Conservation (phyloP, 2,888 invertebrate species). For the Tipula confusa region DNA sequence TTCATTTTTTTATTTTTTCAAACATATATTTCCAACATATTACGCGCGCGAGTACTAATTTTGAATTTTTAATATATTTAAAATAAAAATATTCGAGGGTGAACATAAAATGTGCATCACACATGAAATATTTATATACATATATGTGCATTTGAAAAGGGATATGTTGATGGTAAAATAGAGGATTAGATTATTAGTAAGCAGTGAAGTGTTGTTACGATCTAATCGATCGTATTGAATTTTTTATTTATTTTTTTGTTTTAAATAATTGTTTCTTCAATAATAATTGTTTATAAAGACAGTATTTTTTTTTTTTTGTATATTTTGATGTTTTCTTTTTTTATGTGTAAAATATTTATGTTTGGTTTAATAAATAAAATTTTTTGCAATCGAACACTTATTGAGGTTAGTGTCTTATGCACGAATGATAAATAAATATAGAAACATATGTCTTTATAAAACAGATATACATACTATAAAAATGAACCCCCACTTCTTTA, state of each 20-base stretch:
- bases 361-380: not conserved
- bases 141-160: not conserved
- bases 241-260: not conserved
- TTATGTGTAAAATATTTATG: not conserved
- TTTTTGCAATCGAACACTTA: not conserved
- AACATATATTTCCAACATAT: not conserved
- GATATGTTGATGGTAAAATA: not conserved
- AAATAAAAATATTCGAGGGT: not conserved
- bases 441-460: not conserved
- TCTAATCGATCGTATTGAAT: not conserved
- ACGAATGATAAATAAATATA: conserved; percentile 13
- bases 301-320: not conserved
- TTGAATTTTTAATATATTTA: not conserved
- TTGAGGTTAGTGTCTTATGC: conserved; percentile 1
- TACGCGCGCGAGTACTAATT: not conserved
- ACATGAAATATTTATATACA: not conserved
- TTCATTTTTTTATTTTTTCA: not conserved
- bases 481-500: not conserved
- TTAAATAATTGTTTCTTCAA: no score
- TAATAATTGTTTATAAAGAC: not conserved
- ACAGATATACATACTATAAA: not conserved
- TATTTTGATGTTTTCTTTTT: not conserved
- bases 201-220: not conserved
- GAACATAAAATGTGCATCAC: not conserved
- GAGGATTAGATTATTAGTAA: not conserved